phyloP scores from a whole-genome alignment of 2,113 vertebrate species.

The Dipodomys stephensi region DNA sequence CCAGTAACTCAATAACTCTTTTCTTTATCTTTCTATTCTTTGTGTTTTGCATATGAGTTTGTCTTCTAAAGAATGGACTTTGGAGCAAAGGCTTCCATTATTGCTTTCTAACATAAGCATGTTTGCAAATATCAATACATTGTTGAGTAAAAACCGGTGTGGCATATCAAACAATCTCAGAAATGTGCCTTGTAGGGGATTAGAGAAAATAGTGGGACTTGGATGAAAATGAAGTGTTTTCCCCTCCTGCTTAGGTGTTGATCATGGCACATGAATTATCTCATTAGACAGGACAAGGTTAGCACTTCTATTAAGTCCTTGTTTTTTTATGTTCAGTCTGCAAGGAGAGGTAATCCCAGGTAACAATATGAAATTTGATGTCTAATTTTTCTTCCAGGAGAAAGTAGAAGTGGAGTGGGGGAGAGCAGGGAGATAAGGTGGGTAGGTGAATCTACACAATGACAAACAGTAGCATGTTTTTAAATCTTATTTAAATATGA shows the following conservation, averaged over 20 bases:
- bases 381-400: not conserved
- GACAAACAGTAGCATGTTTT: constrained; percentile 6
- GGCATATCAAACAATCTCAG: not conserved
- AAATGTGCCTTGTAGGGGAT: not conserved
- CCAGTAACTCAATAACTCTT: no score
- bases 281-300: not conserved
- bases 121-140: not conserved
- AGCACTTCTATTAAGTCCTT: not conserved
- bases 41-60: not conserved
- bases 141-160: not conserved
- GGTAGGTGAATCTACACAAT: not conserved
- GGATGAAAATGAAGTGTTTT: constrained; percentile 4
- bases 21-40: not conserved
- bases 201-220: not conserved
- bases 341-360: not conserved
- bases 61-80: constrained; percentile 22
- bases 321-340: not conserved
- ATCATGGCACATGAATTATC: not conserved
- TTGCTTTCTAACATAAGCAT: not conserved
- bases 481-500: constrained; percentile 50
- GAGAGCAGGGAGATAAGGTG: not conserved
- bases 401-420: no score
- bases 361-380: not conserved
- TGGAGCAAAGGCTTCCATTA: constrained; percentile 38
- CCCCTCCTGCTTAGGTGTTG: not conserved